These are phyloP conservation scores for Eriocheir sinensis DNA, from an alignment of 1,140 invertebrate genomes.

Conservation along the genomic window DNA sequence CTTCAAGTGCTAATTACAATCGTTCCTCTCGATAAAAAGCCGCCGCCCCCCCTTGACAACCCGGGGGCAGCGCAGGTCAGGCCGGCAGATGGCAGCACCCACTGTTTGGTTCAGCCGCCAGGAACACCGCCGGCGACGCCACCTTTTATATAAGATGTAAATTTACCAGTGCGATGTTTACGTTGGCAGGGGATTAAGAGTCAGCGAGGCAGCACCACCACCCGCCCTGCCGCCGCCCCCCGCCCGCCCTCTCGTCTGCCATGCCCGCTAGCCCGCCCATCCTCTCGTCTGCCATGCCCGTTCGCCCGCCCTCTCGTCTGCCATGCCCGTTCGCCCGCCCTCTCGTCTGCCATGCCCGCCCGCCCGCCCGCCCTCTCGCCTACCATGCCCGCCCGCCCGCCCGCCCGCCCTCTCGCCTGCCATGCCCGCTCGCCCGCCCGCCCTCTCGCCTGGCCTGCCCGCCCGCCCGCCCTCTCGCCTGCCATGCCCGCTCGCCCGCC, in stretches of 20 bases:
- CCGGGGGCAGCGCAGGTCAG: background rate
- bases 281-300: background rate
- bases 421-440: background rate
- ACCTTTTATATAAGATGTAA: conserved; percentile 26
- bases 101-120: background rate
- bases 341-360: background rate
- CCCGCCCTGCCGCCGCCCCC: conserved; percentile 15
- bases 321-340: background rate
- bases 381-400: background rate
- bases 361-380: background rate
- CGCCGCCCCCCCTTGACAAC: background rate
- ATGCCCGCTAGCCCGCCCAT: background rate
- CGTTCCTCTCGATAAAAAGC: background rate
- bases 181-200: conserved; percentile 21
- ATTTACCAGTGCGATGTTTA: background rate
- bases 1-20: background rate
- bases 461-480: background rate
- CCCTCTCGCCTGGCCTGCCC: background rate
- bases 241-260: too few species aligned
- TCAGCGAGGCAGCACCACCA: background rate
- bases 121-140: background rate
- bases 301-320: background rate
- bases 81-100: background rate
- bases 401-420: background rate
- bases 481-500: background rate